Base-by-base conservation (phyloP, 2,888 invertebrate species). In the Heliconius charithonia region DNA sequence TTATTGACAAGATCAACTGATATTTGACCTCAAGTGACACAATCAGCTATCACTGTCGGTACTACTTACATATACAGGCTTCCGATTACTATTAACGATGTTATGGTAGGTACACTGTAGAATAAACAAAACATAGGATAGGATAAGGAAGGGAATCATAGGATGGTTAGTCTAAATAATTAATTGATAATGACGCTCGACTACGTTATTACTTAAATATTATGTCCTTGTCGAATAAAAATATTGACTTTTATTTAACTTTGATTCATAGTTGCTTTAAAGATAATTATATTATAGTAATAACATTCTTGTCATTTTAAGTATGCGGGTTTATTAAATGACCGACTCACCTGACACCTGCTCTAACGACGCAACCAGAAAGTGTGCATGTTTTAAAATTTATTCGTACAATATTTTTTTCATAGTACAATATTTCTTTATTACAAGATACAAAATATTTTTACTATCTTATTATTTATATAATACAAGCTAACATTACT, bases 281-380 rank as follows among this genome's bases (percentile, higher is more conserved):
- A 32, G 10, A n/a, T 16, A n/a, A n/a, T n/a, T n/a, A 32, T 32
- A 32, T 16, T 12, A 56, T n/a, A 72, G 32, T 19, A 32, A 59
- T 13, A 72, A 59, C 16, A 72, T 72, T 59, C 32, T 72, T 4
- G 81, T 81, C 78, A 81, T 82, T 63, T 70, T 70, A 79, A 79
- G 70, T 66, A 81, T 80, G 83, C 78, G 79, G 82, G 82, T 66
- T 79, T 67, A 79, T 56, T 73, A 62, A 76, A 66, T 66, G 76
- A 69, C 73, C 66, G 67, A 74, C 63, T 77, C 63, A 77, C 73
- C 62, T 37, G 65, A 77, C 82, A 82, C 82, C 82, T 81, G 81
- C 79, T 78, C 66, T 77, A 77, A 71, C 80, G 78, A 74, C 81
- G 79, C 78, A 78, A 56, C 25, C 59, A 37, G 70, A 69, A 25